A percentile compares a stretch with the other conserved stretches of the same genome.
phyloP scores from a whole-genome alignment of 2,888 invertebrate genomes.

The Erebia epiphron region DNA sequence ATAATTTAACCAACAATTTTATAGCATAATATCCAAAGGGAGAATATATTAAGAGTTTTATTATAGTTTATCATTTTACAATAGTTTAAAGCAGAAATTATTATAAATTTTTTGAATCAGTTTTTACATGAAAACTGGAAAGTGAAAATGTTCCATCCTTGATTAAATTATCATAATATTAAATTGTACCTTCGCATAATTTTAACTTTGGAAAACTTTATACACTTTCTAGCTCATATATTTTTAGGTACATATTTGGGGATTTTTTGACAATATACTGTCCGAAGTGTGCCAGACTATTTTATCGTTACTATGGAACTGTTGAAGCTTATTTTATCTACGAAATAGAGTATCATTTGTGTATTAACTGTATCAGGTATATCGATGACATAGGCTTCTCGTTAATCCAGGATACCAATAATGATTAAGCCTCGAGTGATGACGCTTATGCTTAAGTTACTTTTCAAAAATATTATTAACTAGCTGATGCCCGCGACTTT shows the following conservation, averaged over 20 bases:
- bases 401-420: slow-evolving; percentile 15
- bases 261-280: too few species aligned
- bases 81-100: too few species aligned
- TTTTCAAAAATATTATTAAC: slow-evolving; percentile 1
- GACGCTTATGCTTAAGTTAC: neutral
- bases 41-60: too few species aligned
- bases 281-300: neutral
- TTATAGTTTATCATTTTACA: too few species aligned
- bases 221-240: too few species aligned
- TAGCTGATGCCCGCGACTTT: too few species aligned
- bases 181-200: neutral
- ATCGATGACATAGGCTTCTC: slow-evolving; percentile 11
- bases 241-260: too few species aligned
- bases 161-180: neutral
- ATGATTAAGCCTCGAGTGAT: neutral
- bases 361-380: slow-evolving; percentile 14
- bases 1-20: too few species aligned
- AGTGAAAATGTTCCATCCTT: too few species aligned
- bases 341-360: neutral
- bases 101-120: too few species aligned
- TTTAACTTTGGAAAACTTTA: neutral
- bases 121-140: too few species aligned
- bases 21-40: too few species aligned
- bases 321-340: neutral
- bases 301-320: neutral